Evolutionary conservation across 2,113 vertebrate species (phyloP), one percentile per base, ranked within the genome.

Genomic region (Myotis brandtii): DNA sequence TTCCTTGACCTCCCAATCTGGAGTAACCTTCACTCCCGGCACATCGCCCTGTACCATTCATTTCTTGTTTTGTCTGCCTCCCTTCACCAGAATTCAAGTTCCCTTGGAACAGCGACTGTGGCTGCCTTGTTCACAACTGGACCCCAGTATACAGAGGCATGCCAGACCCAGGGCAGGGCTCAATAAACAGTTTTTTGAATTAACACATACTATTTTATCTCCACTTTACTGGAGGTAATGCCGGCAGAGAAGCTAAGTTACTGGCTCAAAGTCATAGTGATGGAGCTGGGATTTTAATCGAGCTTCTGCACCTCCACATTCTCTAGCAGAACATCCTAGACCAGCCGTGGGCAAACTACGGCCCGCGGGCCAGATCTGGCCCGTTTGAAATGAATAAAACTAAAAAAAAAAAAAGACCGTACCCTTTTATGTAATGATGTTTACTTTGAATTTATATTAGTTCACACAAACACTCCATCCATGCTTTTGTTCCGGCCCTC

Each of bases 1-100:
- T 75, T 75, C 72, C 72, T 21, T 27, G 20, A 70, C 3, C 64
- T 52, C 14, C n/a, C 23, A 20, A 12, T 27, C 77, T 32, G 18
- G n/a, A 84, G 30, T 6, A 14, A 86, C 80, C 52, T 10, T 16
- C 16, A 9, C 12, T 50, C 25, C 30, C 1, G 4, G 30, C 50
- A 46, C 8, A 7, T 7, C 12, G 9, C 30, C 10, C 21, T 3
- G 3, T 43, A n/a, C 32, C 20, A 14, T 4, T 5, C 0, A 16
- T 27, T 84, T 54, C 67, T 52, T 27, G n/a, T 27, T 50, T 40
- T 32, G 4, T 25, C 69, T 9, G 12, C 43, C 48, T 92, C 77
- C 72, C 14, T 56, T 32, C 66, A 30, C 32, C 30, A 30, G 72
- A 56, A 89, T 16, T 8, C 2, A 3, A 34, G 34, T 59, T 66